Percentiles rank a stretch among this genome's conserved stretches.
phyloP scores from a whole-genome alignment of 2,888 invertebrate genomes.

The Hirtodrosophila cameraria region DNA sequence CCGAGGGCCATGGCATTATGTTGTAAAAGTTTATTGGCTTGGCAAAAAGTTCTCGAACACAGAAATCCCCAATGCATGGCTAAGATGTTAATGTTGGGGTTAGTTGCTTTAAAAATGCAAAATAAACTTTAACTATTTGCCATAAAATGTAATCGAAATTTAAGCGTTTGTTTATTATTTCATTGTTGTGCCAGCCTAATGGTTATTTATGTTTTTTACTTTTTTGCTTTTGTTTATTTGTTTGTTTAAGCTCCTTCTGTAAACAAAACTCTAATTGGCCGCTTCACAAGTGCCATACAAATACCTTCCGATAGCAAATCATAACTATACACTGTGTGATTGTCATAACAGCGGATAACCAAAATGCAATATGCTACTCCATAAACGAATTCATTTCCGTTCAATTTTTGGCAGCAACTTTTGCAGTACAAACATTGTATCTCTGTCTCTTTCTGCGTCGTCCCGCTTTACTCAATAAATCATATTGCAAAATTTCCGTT shows the following conservation, averaged over 20 bases:
- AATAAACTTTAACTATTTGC: not conserved
- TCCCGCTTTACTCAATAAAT: conserved; percentile 54
- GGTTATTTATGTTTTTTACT: too few species aligned
- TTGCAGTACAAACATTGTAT: conserved; percentile 32
- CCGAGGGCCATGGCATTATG: conserved; percentile 19
- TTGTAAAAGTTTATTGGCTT: conserved; percentile 19
- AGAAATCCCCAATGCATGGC: conserved; percentile 8
- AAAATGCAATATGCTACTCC: conserved; percentile 74
- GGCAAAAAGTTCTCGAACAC: conserved; percentile 9
- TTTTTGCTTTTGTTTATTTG: too few species aligned
- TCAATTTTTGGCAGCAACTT: conserved; percentile 70
- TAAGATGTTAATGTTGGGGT: conserved; percentile 14
- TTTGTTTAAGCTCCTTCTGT: not conserved
- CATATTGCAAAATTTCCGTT: conserved; percentile 78
- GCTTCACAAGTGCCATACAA: conserved; percentile 53
- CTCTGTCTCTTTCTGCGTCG: not conserved
- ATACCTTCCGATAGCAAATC: conserved; percentile 62
- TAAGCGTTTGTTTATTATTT: conserved; percentile 30
- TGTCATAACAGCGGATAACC: conserved; percentile 74
- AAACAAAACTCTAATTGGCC: conserved; percentile 60
- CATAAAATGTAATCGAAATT: conserved; percentile 18
- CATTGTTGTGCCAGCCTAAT: not conserved
- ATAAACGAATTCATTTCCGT: conserved; percentile 77
- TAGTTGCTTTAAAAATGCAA: conserved; percentile 8
- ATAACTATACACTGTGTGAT: conserved; percentile 19